Evolutionary conservation across 2,888 invertebrate genomes (phyloP).

Genomic region (Hipparchia sbordonii): DNA sequence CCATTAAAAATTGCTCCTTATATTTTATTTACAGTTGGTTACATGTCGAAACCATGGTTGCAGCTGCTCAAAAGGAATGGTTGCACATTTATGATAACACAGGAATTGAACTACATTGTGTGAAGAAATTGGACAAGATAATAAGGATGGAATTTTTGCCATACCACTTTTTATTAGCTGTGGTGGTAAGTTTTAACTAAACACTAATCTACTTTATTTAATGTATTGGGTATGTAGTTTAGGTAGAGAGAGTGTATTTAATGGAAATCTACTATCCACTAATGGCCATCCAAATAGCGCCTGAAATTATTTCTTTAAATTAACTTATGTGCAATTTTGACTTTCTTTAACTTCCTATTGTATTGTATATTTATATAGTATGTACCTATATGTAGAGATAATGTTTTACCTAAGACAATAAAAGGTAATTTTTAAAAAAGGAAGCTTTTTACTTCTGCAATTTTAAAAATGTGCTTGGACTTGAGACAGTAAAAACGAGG

Average conservation of each 20-base stretch:
- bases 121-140: conserved; percentile 92
- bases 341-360: too few relatives aligned
- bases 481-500: too few relatives aligned
- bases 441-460: too few relatives aligned
- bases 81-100: conserved; percentile 98
- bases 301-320: too few relatives aligned
- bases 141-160: conserved; percentile 96
- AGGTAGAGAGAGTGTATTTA: neutral
- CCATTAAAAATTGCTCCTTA: neutral
- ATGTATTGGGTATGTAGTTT: neutral
- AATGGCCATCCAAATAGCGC: too few relatives aligned
- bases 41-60: conserved; percentile 98
- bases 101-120: conserved; percentile 98
- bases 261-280: too few relatives aligned
- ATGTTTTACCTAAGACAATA: too few relatives aligned
- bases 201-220: neutral
- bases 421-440: too few relatives aligned
- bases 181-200: conserved; percentile 84
- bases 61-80: conserved; percentile 98
- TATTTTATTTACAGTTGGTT: conserved; percentile 85
- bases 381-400: too few relatives aligned
- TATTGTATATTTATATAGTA: too few relatives aligned
- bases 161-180: conserved; percentile 96
- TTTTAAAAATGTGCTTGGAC: too few relatives aligned
- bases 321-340: too few relatives aligned